Conservation (phyloP, 2,888 invertebrate genomes). For the Hypselothyrea guttata region DNA sequence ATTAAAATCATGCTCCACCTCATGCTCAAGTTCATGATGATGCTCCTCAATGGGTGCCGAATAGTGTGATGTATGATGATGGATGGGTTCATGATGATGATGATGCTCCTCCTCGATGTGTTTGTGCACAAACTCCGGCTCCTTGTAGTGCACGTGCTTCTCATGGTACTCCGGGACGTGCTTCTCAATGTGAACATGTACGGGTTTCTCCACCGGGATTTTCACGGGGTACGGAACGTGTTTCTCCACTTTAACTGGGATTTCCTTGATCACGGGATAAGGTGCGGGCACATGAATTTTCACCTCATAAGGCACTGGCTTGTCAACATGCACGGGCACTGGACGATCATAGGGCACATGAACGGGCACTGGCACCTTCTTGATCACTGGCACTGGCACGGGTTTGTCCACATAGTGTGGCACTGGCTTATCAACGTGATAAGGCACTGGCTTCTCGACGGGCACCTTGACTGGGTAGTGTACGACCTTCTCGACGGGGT, state of each 20-base stretch:
- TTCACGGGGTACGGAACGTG: constrained; percentile 88
- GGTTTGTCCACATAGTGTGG: constrained; percentile 86
- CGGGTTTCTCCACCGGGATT: constrained; percentile 86
- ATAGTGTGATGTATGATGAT: constrained; percentile 62
- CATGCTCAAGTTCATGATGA: constrained; percentile 80
- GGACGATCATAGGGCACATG: constrained; percentile 85
- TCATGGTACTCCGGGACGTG: constrained; percentile 85
- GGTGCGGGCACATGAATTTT: constrained; percentile 87
- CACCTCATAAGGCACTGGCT: constrained; percentile 89
- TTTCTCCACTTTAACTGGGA: constrained; percentile 87
- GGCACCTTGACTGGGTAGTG: constrained; percentile 89
- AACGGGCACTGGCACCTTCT: constrained; percentile 86
- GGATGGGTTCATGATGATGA: constrained; percentile 72
- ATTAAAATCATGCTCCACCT: constrained; percentile 70
- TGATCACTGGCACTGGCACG: constrained; percentile 85
- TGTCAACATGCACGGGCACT: constrained; percentile 87
- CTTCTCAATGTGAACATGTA: constrained; percentile 90
- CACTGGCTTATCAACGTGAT: constrained; percentile 85
- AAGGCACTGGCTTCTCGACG: constrained; percentile 87
- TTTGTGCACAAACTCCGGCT: constrained; percentile 86
- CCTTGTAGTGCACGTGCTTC: constrained; percentile 88
- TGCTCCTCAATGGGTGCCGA: constrained; percentile 68
- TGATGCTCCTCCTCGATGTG: constrained; percentile 82
- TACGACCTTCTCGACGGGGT: constrained; percentile 88
- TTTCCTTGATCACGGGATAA: constrained; percentile 87